Conservation (phyloP, 2,113 vertebrate species). For the Mellivora capensis region DNA sequence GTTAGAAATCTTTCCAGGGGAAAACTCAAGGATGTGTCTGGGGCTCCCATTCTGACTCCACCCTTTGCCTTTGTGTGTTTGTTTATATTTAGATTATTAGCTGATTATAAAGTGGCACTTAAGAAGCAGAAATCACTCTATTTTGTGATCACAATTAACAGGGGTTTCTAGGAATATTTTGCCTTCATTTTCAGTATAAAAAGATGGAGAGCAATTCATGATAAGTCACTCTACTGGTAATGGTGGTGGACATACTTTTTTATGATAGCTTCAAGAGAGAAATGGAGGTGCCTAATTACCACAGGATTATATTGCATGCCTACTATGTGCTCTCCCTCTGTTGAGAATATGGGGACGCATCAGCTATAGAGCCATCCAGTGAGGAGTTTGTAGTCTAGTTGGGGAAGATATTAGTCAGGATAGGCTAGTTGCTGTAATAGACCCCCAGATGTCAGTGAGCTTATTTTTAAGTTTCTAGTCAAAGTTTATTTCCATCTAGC, state of each 20-base stretch:
- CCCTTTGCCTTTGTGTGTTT: slow-evolving; percentile 54
- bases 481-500: background rate
- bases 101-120: slow-evolving; percentile 46
- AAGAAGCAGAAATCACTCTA: slow-evolving; percentile 43
- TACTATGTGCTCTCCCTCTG: background rate
- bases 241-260: background rate
- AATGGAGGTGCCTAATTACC: background rate
- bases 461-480: background rate
- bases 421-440: background rate
- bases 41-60: slow-evolving; percentile 6
- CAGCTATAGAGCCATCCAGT: background rate
- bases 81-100: slow-evolving; percentile 67
- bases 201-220: slow-evolving; percentile 3
- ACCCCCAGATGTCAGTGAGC: background rate
- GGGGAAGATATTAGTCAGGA: background rate
- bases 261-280: background rate
- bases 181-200: slow-evolving; percentile 30
- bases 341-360: background rate
- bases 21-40: slow-evolving; percentile 27
- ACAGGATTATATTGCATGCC: background rate
- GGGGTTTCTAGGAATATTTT: slow-evolving; percentile 45
- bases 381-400: background rate
- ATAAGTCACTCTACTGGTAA: slow-evolving; percentile 5
- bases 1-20: slow-evolving; percentile 43
- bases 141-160: slow-evolving; percentile 34